These are phyloP conservation scores for Sminthurinus aureus DNA, from an alignment of 2,888 invertebrate species.

Conservation along the genomic window DNA sequence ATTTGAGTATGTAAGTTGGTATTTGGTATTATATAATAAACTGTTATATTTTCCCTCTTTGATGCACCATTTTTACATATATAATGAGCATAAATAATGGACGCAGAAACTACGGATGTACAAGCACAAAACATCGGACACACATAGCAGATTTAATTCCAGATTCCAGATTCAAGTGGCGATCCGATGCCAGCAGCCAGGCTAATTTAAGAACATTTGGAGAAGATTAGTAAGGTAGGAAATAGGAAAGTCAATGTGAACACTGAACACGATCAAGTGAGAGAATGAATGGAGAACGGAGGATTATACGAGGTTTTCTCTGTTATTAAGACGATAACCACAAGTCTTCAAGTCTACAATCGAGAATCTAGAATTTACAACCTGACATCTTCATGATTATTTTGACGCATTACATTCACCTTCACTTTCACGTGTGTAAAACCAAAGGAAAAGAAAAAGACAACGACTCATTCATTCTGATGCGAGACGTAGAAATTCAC, in stretches of 20 bases:
- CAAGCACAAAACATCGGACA: too few relatives aligned
- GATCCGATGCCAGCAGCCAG: too few relatives aligned
- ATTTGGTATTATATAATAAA: too few relatives aligned
- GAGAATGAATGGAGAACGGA: conserved; percentile 42
- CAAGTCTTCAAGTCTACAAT: conserved; percentile 51
- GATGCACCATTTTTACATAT: too few relatives aligned
- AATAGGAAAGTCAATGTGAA: conserved; percentile 32
- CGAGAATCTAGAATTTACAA: conserved; percentile 11
- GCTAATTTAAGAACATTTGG: background rate
- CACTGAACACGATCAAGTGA: conserved; percentile 46
- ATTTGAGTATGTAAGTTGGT: too few relatives aligned
- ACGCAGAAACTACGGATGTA: conserved; percentile 37
- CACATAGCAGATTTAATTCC: too few relatives aligned
- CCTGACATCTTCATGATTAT: conserved; percentile 45
- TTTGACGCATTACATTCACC: conserved; percentile 51
- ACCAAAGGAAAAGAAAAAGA: background rate
- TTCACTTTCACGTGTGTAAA: background rate
- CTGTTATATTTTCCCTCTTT: too few relatives aligned
- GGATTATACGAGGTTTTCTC: conserved; percentile 18
- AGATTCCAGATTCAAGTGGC: too few relatives aligned
- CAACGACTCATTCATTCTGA: conserved; percentile 31
- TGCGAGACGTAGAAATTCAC: too few relatives aligned
- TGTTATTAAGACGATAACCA: conserved; percentile 58
- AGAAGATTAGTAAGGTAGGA: background rate
- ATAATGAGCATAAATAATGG: background rate